Evolutionary conservation across 2,888 invertebrate species (phyloP), one percentile per base, ranked within the genome.

Genomic region (Diogma glabrata): DNA sequence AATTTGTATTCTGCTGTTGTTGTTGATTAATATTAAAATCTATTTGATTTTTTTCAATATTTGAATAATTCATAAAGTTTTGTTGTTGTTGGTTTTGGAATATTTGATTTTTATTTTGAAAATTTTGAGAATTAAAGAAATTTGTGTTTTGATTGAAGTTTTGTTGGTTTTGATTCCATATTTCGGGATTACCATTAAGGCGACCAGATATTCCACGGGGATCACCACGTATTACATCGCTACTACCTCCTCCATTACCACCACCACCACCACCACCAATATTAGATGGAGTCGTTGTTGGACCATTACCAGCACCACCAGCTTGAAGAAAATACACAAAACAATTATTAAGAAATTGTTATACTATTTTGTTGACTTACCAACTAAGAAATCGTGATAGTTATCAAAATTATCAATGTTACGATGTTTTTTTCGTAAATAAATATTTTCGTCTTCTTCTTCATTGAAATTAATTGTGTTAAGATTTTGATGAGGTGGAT

Each of bases 131-230:
- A 16, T 46, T 46, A 46, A 46, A 46, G 46, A 46, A 46, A 46
- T 46, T 46, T 24, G 23, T 23, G 16, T 46, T 46, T 26, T 46
- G 46, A 16, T 46, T 46, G 24, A 46, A 46, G 24, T 46, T 46
- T 16, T 46, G 46, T 46, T 72, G 80, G 60, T 75, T 79, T 64
- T 74, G 85, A 30, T 79, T 82, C 87, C 88, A 89, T 82, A 88
- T 88, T 59, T 87, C 82, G 0, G 79, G 76, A 8, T 78, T 81
- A 2, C 88, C 88, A 63, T 88, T 89, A 51, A 89, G 75, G 10
- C 89, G 76, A 14, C 89, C 89, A 12, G 87, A 87, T 60, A 88
- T 87, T 47, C 88, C 89, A 46, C 82, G 75, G 1, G 81, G 81
- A 67, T 83, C 83, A 2, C 82, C 82, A 46, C 83, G 74, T 75